Base-by-base conservation (phyloP, 2,113 vertebrate species). In the Heliornis fulica region DNA sequence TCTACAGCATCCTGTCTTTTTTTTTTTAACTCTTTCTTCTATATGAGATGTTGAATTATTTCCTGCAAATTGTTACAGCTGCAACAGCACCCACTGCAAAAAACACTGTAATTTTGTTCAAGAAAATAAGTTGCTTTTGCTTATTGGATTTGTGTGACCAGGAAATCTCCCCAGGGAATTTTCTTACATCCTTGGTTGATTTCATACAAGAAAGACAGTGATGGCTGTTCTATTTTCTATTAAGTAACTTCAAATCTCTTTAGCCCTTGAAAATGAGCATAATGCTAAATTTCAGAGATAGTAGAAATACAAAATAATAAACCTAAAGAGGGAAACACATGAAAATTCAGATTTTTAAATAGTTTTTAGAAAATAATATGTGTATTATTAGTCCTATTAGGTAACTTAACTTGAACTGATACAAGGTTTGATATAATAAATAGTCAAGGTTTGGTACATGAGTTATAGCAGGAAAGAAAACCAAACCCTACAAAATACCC, bases 381-480 rank as follows among this genome's bases (percentile, higher is more conserved):
- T 38, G 34, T 15, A 31, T 20, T 40, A 76, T 56, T 60, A 22
- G 10, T 51, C 3, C 2, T 61, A 4, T 29, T 60, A 64, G 1
- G 12, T 57, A 80, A 21, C 17, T 41, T 53, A 56, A 31, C 2
- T 36, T 56, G 25, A 84, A 59, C 7, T 41, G 5, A 45, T 66
- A 59, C 15, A 40, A 36, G 8, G 1, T 15, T 61, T 81, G 5
- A 2, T 45, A 50, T n/a, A n/a, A n/a, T n/a, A n/a, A n/a, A n/a
- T n/a, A n/a, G n/a, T n/a, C n/a, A n/a, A n/a, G n/a, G 1, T 15
- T 61, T 81, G 5, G 3, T 45, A 50, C 5, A 14, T 40, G 8
- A 74, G 61, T 15, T 13, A 14, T 9, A 26, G 5, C 4, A 31
- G 13, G 1, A 1, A 20, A 10, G 1, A 21, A 21, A 7, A 1